phyloP scores from a whole-genome alignment of 2,888 invertebrate species.

The Caradrina clavipalpis region DNA sequence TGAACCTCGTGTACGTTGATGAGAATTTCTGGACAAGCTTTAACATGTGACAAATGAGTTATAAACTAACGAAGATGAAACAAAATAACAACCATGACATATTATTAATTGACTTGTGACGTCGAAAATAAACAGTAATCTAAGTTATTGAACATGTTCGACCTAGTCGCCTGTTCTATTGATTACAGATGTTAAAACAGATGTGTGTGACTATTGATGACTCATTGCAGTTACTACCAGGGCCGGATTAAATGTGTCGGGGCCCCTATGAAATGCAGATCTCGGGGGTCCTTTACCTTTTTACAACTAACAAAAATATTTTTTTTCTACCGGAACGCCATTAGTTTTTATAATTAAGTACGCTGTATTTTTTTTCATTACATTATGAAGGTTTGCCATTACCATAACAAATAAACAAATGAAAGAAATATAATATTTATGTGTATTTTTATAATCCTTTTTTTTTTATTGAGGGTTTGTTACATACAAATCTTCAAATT shows the following conservation, averaged over 20 bases:
- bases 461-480: too few species aligned
- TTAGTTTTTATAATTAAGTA: too few species aligned
- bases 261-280: too few species aligned
- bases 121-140: conserved; percentile 42
- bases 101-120: conserved; percentile 38
- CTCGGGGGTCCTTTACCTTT: too few species aligned
- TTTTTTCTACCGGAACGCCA: too few species aligned
- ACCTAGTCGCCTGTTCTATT: conserved; percentile 43
- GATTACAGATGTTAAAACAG: conserved; percentile 45
- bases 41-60: conserved; percentile 44
- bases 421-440: too few species aligned
- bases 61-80: conserved; percentile 34
- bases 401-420: neutral
- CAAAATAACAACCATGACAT: conserved; percentile 32
- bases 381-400: too few species aligned
- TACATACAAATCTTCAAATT: too few species aligned
- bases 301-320: too few species aligned
- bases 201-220: conserved; percentile 25
- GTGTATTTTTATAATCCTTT: too few species aligned
- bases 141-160: conserved; percentile 23
- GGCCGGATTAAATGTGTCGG: too few species aligned
- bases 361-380: too few species aligned
- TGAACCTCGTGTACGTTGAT: conserved; percentile 4
- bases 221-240: conserved; percentile 32
- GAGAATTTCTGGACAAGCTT: conserved; percentile 14